Conservation (phyloP, 2,113 vertebrate species). For the Monopterus albus region DNA sequence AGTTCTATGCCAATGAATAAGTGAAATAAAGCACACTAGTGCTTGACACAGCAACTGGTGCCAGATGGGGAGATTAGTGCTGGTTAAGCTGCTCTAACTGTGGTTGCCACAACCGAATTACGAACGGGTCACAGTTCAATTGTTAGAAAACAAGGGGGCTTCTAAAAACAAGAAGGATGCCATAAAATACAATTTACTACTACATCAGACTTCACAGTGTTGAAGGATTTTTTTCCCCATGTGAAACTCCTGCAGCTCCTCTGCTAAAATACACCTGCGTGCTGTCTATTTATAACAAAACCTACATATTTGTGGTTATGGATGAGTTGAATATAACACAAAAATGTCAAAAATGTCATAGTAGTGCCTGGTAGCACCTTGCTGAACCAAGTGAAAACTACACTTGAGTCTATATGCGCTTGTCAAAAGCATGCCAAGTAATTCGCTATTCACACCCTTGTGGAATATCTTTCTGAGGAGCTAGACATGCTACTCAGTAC, state of each 20-base stretch:
- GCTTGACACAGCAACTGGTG: conserved; percentile 49
- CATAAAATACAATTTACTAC: neutral
- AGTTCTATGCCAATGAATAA: conserved; percentile 44
- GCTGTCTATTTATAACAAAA: conserved; percentile 1
- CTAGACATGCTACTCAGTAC: no score
- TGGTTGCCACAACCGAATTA: conserved; percentile 54
- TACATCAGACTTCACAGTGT: neutral
- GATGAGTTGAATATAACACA: no score
- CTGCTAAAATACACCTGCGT: neutral
- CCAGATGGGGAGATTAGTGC: conserved; percentile 73
- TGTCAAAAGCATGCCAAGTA: no score
- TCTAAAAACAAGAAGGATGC: conserved; percentile 11
- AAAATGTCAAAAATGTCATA: no score
- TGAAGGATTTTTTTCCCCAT: neutral
- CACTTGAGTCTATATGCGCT: no score
- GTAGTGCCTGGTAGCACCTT: no score
- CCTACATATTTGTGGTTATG: no score
- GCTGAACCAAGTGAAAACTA: no score
- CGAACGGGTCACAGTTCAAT: conserved; percentile 69
- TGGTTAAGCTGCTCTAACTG: conserved; percentile 61
- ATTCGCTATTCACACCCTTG: no score
- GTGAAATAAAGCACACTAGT: conserved; percentile 55
- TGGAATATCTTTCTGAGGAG: no score
- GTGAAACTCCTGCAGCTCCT: neutral
- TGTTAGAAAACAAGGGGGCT: conserved; percentile 55